Evolutionary conservation across 2,113 vertebrate genomes (phyloP).

Genomic region (Acinonyx jubatus): DNA sequence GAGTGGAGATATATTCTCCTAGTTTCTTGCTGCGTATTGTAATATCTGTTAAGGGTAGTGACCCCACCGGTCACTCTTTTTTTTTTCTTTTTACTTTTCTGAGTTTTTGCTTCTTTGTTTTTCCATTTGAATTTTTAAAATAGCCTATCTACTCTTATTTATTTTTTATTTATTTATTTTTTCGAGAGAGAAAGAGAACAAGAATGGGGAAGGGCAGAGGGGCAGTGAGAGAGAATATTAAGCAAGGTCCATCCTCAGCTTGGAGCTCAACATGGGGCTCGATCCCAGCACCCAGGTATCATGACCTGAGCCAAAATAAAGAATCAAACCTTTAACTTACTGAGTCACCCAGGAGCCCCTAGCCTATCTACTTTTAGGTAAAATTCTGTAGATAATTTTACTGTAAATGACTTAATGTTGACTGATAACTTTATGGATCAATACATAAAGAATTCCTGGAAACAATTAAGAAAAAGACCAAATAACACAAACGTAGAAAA

Average conservation of each 20-base stretch:
- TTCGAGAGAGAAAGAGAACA: too few species aligned
- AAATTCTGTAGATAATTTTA: constrained; percentile 8
- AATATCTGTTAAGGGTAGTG: neutral
- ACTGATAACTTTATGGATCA: neutral
- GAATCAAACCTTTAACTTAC: too few species aligned
- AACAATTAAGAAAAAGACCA: constrained; percentile 5
- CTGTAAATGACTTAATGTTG: constrained; percentile 7
- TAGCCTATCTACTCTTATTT: neutral
- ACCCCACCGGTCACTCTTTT: neutral
- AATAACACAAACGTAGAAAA: neutral
- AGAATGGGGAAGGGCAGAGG: too few species aligned
- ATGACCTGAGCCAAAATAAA: too few species aligned
- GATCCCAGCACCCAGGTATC: too few species aligned
- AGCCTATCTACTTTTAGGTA: constrained; percentile 2
- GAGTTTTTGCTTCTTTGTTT: neutral
- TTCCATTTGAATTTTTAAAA: constrained; percentile 26
- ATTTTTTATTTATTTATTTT: too few species aligned
- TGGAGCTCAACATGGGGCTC: too few species aligned
- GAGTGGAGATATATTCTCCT: neutral
- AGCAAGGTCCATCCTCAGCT: too few species aligned
- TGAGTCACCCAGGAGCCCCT: too few species aligned
- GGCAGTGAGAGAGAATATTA: too few species aligned
- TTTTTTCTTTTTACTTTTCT: neutral
- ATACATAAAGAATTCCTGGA: neutral
- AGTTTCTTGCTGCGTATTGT: neutral